Evolutionary conservation across 2,113 vertebrate genomes (phyloP).

Genomic region (Oplegnathus fasciatus): DNA sequence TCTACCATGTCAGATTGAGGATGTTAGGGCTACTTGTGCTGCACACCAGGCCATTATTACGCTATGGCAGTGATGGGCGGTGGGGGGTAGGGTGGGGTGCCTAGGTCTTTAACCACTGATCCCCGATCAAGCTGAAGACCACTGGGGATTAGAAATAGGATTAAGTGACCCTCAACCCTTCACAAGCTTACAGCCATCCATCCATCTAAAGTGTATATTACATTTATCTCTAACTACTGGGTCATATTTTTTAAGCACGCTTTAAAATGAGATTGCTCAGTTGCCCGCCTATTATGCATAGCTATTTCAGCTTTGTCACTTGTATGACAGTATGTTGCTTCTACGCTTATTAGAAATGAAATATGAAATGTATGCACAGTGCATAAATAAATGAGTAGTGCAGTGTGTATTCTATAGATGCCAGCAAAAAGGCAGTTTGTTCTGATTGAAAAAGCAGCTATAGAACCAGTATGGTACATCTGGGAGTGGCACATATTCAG

Average conservation of each 20-base stretch:
- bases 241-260: slow-evolving; percentile 40
- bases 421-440: slow-evolving; percentile 13
- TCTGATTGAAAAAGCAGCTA: slow-evolving; percentile 15
- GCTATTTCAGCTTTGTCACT: slow-evolving; percentile 31
- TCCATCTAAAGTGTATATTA: slow-evolving; percentile 53
- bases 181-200: slow-evolving; percentile 52
- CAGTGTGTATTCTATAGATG: slow-evolving; percentile 23
- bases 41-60: slow-evolving; percentile 55
- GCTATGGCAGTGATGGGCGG: slow-evolving; percentile 33
- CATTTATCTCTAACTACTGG: slow-evolving; percentile 46
- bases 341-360: slow-evolving; percentile 2
- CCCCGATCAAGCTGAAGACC: slow-evolving; percentile 59
- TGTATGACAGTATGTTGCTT: slow-evolving; percentile 9
- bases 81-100: slow-evolving; percentile 17
- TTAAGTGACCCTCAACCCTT: slow-evolving; percentile 71
- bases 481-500: slow-evolving; percentile 8
- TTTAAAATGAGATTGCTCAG: slow-evolving; percentile 38
- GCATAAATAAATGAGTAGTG: slow-evolving; percentile 20
- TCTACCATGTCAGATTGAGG: slow-evolving; percentile 61
- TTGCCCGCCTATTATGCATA: slow-evolving; percentile 11
- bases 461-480: slow-evolving; percentile 17
- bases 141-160: slow-evolving; percentile 74
- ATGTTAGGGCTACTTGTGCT: slow-evolving; percentile 53
- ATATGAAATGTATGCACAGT: slow-evolving; percentile 9
- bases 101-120: slow-evolving; percentile 66